These are phyloP conservation scores for Patella caerulea DNA, from an alignment of 2,888 invertebrate species.

Conservation along the genomic window DNA sequence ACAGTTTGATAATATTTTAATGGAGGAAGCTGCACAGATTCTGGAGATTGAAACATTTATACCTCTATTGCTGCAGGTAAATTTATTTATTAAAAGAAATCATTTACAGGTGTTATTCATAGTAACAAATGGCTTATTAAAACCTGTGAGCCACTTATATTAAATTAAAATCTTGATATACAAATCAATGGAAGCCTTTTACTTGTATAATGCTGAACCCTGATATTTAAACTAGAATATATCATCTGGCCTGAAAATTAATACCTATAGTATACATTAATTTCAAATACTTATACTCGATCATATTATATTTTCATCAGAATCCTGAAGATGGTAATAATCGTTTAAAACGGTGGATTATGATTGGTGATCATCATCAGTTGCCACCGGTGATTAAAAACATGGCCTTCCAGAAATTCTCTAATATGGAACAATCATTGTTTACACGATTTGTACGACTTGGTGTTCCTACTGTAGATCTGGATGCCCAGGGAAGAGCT, in stretches of 20 bases:
- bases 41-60: conserved; percentile 99
- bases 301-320: conserved; percentile 53
- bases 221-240: not conserved
- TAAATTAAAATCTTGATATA: too few relatives aligned
- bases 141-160: too few relatives aligned
- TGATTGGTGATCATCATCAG: conserved; percentile 99
- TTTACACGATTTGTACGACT: conserved; percentile 96
- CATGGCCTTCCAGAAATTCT: conserved; percentile 99
- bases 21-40: conserved; percentile 99
- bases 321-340: conserved; percentile 97
- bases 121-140: too few relatives aligned
- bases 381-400: conserved; percentile 99
- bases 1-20: conserved; percentile 95
- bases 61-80: conserved; percentile 90
- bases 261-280: not conserved
- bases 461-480: conserved; percentile 95
- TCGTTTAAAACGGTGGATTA: conserved; percentile 98
- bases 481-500: conserved; percentile 95
- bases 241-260: not conserved
- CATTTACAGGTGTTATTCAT: too few relatives aligned
- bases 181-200: not conserved
- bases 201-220: not conserved
- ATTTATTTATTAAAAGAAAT: conserved; percentile 3
- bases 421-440: conserved; percentile 99
- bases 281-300: not conserved